Base-by-base conservation (phyloP, 2,113 vertebrate genomes). In the Cygnus buccinator region DNA sequence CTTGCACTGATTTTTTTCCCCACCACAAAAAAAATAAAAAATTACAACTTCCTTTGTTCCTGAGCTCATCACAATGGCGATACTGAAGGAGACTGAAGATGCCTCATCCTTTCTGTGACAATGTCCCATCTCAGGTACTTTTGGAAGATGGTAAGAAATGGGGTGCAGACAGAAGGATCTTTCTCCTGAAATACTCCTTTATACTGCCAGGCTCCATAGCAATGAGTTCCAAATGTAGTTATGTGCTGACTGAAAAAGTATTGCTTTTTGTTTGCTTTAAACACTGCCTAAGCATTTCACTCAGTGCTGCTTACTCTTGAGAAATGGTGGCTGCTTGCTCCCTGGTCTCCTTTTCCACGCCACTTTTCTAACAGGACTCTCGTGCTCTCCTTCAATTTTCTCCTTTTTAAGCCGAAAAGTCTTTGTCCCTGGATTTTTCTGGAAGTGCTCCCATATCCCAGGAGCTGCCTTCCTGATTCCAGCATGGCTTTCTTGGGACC, bases 291-390 rank as follows among this genome's bases (percentile, higher is more conserved):
- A 84, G 63, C 5, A 20, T 77, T 86, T 77, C 21, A 62, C 39
- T 81, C 39, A 23, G 41, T 77, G 71, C 28, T 25, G 41, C 23
- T 93, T 85, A 73, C 19, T 86, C 68, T 71, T 55, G 28, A 78
- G n/a, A 57, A 54, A 52, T 0, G 3, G 43, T 37, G 31, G 89
- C 71, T 4, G 2, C 54, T n/a, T 0, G 0, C 25, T 87, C 73
- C 28, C 9, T 8, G 9, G 44, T 46, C 57, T 86, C 44, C 37
- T 82, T 63, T 33, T 62, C 31, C 68, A 37, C 41, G 26, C 28
- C 2, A 2, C 28, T 57, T 22, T 70, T 33, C 25, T 37, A 88
- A 50, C 37, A 70, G 58, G 26, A 28, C 28, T 92, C 44, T 68
- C 66, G 52, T 2, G 10, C 54, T 83, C 39, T n/a, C 16, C 74